phyloP scores from a whole-genome alignment of 1,140 invertebrate genomes.

The Brachionus koreanus region DNA sequence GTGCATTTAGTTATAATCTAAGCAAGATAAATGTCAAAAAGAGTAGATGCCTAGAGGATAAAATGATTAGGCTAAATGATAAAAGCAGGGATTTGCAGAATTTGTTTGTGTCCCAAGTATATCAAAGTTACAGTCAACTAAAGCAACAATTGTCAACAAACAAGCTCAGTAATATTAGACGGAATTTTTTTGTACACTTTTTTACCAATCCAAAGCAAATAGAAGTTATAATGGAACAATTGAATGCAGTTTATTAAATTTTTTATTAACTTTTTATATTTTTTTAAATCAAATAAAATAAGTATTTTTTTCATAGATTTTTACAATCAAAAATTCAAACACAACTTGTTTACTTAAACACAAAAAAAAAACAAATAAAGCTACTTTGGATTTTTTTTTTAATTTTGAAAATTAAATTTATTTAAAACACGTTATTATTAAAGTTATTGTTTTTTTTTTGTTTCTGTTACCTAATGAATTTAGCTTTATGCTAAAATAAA shows the following conservation, averaged over 20 bases:
- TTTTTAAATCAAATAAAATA: background rate
- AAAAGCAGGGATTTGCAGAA: constrained; percentile 18
- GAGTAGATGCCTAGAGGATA: background rate
- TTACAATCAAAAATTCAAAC: background rate
- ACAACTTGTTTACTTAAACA: background rate
- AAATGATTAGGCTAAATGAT: background rate
- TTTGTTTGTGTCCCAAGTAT: constrained; percentile 3
- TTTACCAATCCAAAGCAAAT: constrained; percentile 36
- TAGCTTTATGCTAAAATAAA: background rate
- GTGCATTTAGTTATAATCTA: background rate
- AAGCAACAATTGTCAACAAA: background rate
- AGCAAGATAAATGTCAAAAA: constrained; percentile 26
- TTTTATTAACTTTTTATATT: background rate
- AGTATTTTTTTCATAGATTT: background rate
- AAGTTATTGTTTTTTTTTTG: background rate
- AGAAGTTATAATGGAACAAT: constrained; percentile 6
- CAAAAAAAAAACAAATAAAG: background rate
- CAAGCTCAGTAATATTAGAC: background rate
- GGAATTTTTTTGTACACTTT: constrained; percentile 42
- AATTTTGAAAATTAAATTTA: background rate
- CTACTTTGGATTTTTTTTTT: background rate
- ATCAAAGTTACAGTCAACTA: background rate
- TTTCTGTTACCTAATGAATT: background rate
- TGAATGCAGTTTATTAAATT: background rate
- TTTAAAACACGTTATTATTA: background rate